Base-by-base conservation (phyloP, 2,888 invertebrate genomes). In the Drosophila kuntzei region DNA sequence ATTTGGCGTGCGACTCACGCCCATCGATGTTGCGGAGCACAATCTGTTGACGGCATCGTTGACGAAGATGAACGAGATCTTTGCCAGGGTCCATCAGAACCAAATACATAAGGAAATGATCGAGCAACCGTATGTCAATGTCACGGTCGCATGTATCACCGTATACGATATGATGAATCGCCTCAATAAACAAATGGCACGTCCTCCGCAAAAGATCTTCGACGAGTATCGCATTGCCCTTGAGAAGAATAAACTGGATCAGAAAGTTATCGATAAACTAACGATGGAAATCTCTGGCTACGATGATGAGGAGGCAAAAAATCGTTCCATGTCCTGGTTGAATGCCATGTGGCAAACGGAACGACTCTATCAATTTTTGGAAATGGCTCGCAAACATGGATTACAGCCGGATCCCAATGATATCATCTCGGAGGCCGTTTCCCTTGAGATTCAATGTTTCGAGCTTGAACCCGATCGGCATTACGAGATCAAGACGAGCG, bases 341-440 rank as follows among this genome's bases (percentile, higher is more conserved):
- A 49, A 59, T 0, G 39, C 59, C 0, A 51, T 9, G 9, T 84
- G 82, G 85, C 16, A 78, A 61, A 64, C 57, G 11, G 63, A 85
- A 5, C 68, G 72, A 1, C 51, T 84, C 0, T 47, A n/a, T 49
- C 51, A 57, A 0, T 66, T 22, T 7, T 14, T 80, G 2, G 0
- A 1, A 0, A 18, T 43, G 11, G 53, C 68, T 0, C 69, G 69
- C 0, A 0, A 25, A 0, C 29, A 50, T 11, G 69, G 61, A 7
- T 1, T 69, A 0, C 11, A 43, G 12, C 11, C 44, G 1, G 60
- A 71, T 3, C 7, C 25, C 0, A 20, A 8, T 12, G 29, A 9
- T 3, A 32, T 36, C 0, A 0, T n/a, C 0, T 0, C 47, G 0
- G 25, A 36, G 8, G 53, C 47, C 2, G 46, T 69, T 3, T 9